Base-by-base conservation (phyloP, 1,140 invertebrate genomes). In the Macrotrachela quadricornifera region DNA sequence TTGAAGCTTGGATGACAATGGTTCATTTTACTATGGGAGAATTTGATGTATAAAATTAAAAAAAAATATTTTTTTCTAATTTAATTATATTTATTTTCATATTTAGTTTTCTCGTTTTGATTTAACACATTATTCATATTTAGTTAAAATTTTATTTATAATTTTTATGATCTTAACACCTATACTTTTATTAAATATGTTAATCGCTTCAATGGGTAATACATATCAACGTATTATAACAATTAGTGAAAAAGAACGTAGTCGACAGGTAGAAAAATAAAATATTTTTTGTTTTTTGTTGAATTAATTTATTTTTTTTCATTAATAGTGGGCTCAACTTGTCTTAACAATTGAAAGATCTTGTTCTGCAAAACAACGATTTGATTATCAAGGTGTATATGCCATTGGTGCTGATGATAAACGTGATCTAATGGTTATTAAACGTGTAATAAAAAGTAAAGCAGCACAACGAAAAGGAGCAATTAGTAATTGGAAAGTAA, bases 151-250 rank as follows among this genome's bases (percentile, higher is more conserved):
- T 0, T 84, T 96, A 10, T 96, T 97, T 67, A 80, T 85, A 0
- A 75, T 92, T 37, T 96, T 96, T 67, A 95, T 95, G 85, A 83
- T 96, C 16, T 79, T 96, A 46, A 85, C 95, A 51, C 90, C 90
- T 0, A 87, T 90, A 6, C 83, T 92, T 59, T 63, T 75, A 56
- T 64, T 75, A 30, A 74, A 74, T 61, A 74, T 74, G 69, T 63
- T 74, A 57, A 74, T 74, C 21, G 73, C 73, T 45, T 75, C 74
- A 73, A 75, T 75, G 71, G 73, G 72, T 38, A 74, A 75, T 59
- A 75, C 73, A 1, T 75, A 75, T 62, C 66, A 68, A 30, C 61
- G 62, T 49, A 85, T 97, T 47, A 96, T 95, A 55, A 83, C 88
- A 64, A 85, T 91, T 65, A 94, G 88, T 46, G 90, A 96, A 68